A percentile compares a stretch with the other conserved stretches of the same genome.
Evolutionary conservation across 2,797 vertebrate species (phyloP).

Genomic region (Phrynocephalus forsythii): DNA sequence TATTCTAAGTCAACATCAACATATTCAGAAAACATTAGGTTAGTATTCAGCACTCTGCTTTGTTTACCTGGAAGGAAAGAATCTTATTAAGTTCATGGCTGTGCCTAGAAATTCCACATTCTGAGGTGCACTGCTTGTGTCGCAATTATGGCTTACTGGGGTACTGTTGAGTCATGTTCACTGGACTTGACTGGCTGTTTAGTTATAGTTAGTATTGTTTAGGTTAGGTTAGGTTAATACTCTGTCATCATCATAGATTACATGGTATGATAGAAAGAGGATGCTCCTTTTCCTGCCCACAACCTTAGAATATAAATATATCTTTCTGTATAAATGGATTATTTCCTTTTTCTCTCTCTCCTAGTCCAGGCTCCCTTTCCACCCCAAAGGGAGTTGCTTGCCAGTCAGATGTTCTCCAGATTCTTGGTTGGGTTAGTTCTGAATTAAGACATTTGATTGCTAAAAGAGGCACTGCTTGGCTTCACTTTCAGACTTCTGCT

Average conservation of each 20-base stretch:
- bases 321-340: neutral
- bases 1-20: neutral
- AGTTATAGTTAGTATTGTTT: neutral
- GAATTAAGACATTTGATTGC: neutral
- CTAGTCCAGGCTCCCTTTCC: neutral
- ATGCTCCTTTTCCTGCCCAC: neutral
- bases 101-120: neutral
- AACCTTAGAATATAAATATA: neutral
- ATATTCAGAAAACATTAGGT: neutral
- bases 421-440: neutral
- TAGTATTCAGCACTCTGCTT: neutral
- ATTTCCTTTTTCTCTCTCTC: neutral
- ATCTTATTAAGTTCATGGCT: neutral
- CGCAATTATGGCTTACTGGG: neutral
- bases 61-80: neutral
- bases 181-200: neutral
- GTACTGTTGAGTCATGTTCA: neutral
- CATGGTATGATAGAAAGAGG: neutral
- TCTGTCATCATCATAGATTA: neutral
- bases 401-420: too few species aligned
- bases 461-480: conserved; percentile 19
- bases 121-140: neutral
- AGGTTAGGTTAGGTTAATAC: neutral
- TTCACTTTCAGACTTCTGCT: conserved; percentile 88
- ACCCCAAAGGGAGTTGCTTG: neutral